Base-by-base conservation (phyloP, 2,888 invertebrate species). In the Drosophila robusta region DNA sequence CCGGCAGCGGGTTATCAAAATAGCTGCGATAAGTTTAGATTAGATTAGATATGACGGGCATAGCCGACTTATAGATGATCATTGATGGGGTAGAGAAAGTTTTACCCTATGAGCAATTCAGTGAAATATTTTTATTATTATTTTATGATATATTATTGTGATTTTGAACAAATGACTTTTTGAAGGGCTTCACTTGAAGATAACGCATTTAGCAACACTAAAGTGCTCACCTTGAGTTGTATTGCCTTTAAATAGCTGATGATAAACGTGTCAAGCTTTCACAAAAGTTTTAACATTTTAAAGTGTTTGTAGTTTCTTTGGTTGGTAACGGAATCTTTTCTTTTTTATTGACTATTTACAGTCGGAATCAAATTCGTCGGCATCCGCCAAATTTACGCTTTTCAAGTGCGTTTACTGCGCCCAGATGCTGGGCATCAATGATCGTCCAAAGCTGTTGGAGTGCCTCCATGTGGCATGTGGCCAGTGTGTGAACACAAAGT, bases 381-480 rank as follows among this genome's bases (percentile, higher is more conserved):
- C 89, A 44, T 90, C 84, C 16, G 88, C 90, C 18, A 90, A 91
- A 66, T 89, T 90, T 49, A 87, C 91, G 14, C 83, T 91, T 11
- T 89, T 90, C 49, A 94, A 94, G 90, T 94, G 94, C 89, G 93
- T 94, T 70, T 93, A 93, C 89, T 94, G 94, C 90, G 90, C 89
- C 32, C 93, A 93, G 84, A 84, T 92, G 44, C 92, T 95, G 51
- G 93, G 93, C 41, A 91, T 93, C 38, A 93, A 92, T 41, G 95
- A 95, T 88, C 93, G 94, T 47, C 97, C 97, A 36, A 97, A 97
- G 93, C 93, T 98, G 67, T 93, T 98, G 89, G 97, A 97, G 92
- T 98, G 98, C 91, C 93, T 98, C 78, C 98, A 98, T 92, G 96
- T 97, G 55, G 95, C 96, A 66, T 98, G 98, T 91, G 94, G 95